Evolutionary conservation across 2,888 invertebrate genomes (phyloP).

Genomic region (Fragum whitleyi): DNA sequence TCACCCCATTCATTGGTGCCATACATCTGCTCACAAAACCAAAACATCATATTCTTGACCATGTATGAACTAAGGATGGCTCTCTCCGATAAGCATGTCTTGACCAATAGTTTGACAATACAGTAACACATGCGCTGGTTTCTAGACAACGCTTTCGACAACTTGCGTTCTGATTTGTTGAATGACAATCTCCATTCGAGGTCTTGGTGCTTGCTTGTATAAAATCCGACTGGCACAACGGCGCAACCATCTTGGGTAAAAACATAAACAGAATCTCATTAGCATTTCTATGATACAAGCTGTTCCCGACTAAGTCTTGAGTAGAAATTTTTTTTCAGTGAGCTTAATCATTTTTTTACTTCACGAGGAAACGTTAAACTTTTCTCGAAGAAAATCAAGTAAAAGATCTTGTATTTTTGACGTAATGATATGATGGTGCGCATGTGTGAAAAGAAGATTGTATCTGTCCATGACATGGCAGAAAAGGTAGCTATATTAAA

Average conservation of each 20-base stretch:
- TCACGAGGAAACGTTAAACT: no score
- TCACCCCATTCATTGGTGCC: conserved; percentile 46
- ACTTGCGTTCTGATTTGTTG: conserved; percentile 52
- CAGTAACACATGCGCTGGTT: conserved; percentile 57
- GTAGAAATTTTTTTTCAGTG: no score
- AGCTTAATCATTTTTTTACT: no score
- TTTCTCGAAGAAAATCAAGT: no score
- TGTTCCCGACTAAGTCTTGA: no score
- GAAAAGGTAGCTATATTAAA: no score
- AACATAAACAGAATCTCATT: not conserved
- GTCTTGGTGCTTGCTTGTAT: conserved; percentile 37
- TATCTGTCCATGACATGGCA: no score
- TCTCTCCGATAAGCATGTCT: conserved; percentile 37
- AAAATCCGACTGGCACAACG: conserved; percentile 58
- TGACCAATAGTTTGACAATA: conserved; percentile 57
- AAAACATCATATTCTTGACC: conserved; percentile 66
- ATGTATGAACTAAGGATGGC: conserved; percentile 59
- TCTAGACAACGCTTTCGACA: conserved; percentile 34
- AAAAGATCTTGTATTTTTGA: no score
- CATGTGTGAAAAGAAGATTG: no score
- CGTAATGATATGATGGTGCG: no score
- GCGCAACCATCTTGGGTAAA: conserved; percentile 45
- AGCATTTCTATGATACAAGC: not conserved
- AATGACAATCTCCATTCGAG: conserved; percentile 63
- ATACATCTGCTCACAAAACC: conserved; percentile 62